phyloP scores from a whole-genome alignment of 2,888 invertebrate species.

The Exocentrus adspersus region DNA sequence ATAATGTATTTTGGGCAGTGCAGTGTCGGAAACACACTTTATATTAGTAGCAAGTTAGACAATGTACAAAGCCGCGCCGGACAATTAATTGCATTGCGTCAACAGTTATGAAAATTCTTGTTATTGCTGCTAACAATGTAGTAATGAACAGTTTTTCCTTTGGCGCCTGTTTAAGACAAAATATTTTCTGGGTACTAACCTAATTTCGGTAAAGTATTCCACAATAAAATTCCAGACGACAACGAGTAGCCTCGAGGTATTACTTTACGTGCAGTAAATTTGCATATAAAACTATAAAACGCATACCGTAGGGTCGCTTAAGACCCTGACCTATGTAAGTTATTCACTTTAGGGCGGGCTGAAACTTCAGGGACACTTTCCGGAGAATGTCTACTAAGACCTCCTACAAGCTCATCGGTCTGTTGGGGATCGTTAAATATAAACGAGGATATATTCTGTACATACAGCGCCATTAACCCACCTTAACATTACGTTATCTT shows the following conservation, averaged over 20 bases:
- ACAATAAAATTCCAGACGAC: constrained; percentile 26
- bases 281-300: constrained; percentile 21
- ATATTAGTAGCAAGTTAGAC: no score
- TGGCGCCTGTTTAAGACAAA: background rate
- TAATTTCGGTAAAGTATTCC: background rate
- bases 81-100: no score
- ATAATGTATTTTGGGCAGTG: no score
- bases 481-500: constrained; percentile 14
- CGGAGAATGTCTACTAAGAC: constrained; percentile 19
- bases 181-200: constrained; percentile 1
- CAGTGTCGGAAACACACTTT: no score
- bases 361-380: constrained; percentile 18
- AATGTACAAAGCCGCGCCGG: no score
- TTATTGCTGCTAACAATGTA: no score
- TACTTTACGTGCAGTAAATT: constrained; percentile 32
- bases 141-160: no score
- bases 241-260: constrained; percentile 16
- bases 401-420: constrained; percentile 15
- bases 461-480: constrained; percentile 10
- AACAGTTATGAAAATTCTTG: no score
- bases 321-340: constrained; percentile 26
- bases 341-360: constrained; percentile 30
- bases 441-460: constrained; percentile 18
- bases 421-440: constrained; percentile 22
- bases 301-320: constrained; percentile 22